Conservation (phyloP, 2,888 invertebrate genomes). For the Drosophila falleni region DNA sequence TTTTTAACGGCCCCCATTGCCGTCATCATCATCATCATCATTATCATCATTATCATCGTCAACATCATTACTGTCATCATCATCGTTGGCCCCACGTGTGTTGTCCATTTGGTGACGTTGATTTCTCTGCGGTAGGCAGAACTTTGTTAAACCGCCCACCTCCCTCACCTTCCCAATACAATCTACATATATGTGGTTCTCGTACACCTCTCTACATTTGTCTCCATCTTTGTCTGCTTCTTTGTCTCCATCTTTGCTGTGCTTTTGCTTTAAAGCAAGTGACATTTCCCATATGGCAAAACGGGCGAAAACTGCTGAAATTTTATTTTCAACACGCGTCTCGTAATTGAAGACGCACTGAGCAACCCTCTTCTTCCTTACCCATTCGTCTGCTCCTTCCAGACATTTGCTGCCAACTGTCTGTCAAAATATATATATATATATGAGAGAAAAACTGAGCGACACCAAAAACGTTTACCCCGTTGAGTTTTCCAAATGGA, state of each 20-base stretch:
- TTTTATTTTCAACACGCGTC: constrained; percentile 79
- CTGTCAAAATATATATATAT: constrained; percentile 77
- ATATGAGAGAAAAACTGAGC: constrained; percentile 31
- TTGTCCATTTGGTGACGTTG: constrained; percentile 76
- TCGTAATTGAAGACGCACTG: constrained; percentile 74
- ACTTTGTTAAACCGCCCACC: constrained; percentile 40
- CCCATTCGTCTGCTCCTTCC: constrained; percentile 1
- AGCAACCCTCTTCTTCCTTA: constrained; percentile 3
- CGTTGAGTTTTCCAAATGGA: constrained; percentile 73
- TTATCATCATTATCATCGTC: neutral
- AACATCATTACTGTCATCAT: constrained; percentile 13
- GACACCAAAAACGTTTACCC: constrained; percentile 71
- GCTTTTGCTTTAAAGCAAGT: constrained; percentile 39
- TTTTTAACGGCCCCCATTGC: constrained; percentile 70
- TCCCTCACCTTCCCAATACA: neutral
- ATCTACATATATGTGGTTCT: too few relatives aligned
- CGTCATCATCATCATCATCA: constrained; percentile 31
- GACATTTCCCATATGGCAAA: constrained; percentile 75
- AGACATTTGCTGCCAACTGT: constrained; percentile 56
- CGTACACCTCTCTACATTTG: neutral
- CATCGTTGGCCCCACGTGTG: constrained; percentile 69
- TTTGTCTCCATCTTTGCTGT: constrained; percentile 3
- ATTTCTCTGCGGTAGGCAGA: constrained; percentile 74
- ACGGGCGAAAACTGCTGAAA: constrained; percentile 60
- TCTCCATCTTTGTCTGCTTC: neutral